Base-by-base conservation (phyloP, 2,113 vertebrate genomes). In the Amblyornis subalaris region DNA sequence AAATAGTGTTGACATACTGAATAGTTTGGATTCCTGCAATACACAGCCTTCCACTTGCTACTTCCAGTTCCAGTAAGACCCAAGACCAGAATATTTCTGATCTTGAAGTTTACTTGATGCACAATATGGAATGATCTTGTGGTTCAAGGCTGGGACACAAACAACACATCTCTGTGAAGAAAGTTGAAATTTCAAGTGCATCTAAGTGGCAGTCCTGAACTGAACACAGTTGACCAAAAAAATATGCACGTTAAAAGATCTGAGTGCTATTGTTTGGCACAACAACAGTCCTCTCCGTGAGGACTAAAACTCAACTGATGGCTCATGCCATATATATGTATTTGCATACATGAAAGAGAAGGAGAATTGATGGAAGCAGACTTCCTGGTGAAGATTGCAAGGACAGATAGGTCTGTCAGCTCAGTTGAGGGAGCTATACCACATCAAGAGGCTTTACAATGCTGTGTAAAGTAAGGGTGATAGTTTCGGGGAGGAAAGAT, bases 1-100 rank as follows among this genome's bases (percentile, higher is more conserved):
- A 82, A 62, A 69, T 17, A 40, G 31, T 91, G 88, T 88, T 93
- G 91, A 94, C 83, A 87, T 48, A 93, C 73, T 50, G 73, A 81
- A 92, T 92, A 70, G 50, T 66, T 94, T 33, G 58, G 54, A 96
- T 93, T 92, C 84, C 67, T 83, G 28, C 2, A 20, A 67, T 85
- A 48, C 28, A 7, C 33, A 45, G 73, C 75, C 85, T 95, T 92
- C 94, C 75, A 94, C 89, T 94, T 55, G 64, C 78, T 23, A 9
- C 60, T 90, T 92, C 31, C 42, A 66, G 25, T 71, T 79, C 42
- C 71, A 89, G 23, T 60, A 76, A 81, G 53, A 71, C 48, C 71
- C 61, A 65, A 42, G 31, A 85, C 22, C 61, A 64, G 51, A 67
- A 55, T 2, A 2, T 40, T 73, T 93, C 89, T 88, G 33, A 50